Evolutionary conservation across 2,113 vertebrate species (phyloP).

Genomic region (Cyrtonyx montezumae): DNA sequence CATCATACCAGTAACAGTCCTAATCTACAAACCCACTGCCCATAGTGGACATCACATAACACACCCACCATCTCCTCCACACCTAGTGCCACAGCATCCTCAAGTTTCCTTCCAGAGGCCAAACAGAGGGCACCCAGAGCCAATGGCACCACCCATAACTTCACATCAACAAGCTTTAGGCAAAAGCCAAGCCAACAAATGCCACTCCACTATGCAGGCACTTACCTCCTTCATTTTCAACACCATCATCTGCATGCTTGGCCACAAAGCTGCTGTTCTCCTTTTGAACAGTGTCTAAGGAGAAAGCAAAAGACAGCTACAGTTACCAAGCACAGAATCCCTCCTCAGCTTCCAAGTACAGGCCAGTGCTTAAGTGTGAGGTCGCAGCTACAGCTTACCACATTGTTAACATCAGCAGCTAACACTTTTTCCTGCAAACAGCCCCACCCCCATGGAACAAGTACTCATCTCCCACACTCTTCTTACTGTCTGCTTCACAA

Average conservation of each 20-base stretch:
- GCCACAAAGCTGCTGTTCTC: neutral
- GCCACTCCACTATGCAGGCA: neutral
- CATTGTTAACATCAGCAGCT: neutral
- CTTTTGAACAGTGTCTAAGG: neutral
- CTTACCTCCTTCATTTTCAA: neutral
- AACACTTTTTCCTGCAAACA: neutral
- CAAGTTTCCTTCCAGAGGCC: neutral
- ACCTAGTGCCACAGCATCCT: neutral
- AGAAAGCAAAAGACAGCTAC: neutral
- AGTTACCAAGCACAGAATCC: neutral
- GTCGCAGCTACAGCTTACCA: neutral
- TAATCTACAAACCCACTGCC: neutral
- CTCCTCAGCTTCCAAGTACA: neutral
- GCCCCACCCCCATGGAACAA: neutral
- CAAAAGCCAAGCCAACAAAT: neutral
- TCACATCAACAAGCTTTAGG: neutral
- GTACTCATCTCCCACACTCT: neutral
- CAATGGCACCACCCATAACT: neutral
- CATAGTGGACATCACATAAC: neutral
- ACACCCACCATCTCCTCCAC: neutral
- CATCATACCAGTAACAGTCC: neutral
- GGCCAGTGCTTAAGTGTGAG: neutral
- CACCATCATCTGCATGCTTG: neutral
- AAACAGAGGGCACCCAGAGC: fast-evolving
- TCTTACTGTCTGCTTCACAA: neutral